Base-by-base conservation (phyloP, 2,113 vertebrate species). In the Scolopax mira region DNA sequence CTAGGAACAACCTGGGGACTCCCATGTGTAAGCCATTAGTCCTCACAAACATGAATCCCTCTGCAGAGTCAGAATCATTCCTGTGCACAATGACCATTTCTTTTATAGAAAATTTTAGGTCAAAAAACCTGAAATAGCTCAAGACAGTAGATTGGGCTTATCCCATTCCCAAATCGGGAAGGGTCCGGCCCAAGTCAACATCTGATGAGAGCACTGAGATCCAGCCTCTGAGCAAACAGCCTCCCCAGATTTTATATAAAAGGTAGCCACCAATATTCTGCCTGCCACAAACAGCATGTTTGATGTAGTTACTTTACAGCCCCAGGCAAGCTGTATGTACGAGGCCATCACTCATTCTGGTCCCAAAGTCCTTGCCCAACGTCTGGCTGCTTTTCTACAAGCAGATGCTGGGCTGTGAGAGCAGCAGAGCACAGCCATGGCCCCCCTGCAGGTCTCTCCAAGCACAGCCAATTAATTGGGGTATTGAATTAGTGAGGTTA, bases 401-500 rank as follows among this genome's bases (percentile, higher is more conserved):
- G 2, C 31, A 57, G 24, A 42, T 54, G 41, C 64, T 28, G 46
- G 33, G 46, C 65, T 61, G 41, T 31, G 60, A 52, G 42, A 58
- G 28, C 1, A 49, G 92, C 71, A 18, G 24, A 79, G 52, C 31
- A 14, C 24, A 66, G 55, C 46, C 51, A 13, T 49, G 74, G 51
- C 46, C 48, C 54, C 79, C 66, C 69, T 0, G 0, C 35, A 15
- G 48, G 23, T 18, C 41, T 17, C 79, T 31, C 33, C 2, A 44
- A 82, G 30, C 25, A 48, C 44, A 42, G 9, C 0, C 0, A 79
- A 93, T 92, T 95, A 93, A 93, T 27, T 41, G 46, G n/a, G 49
- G 46, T 37, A 66, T 57, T 80, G 79, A 93, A 83, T 93, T 77
- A 88, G 62, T 13, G 60, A 92, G 75, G 88, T 85, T 66, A 85